Evolutionary conservation across 1,140 invertebrate genomes (phyloP).

Genomic region (Drosophila parvula): DNA sequence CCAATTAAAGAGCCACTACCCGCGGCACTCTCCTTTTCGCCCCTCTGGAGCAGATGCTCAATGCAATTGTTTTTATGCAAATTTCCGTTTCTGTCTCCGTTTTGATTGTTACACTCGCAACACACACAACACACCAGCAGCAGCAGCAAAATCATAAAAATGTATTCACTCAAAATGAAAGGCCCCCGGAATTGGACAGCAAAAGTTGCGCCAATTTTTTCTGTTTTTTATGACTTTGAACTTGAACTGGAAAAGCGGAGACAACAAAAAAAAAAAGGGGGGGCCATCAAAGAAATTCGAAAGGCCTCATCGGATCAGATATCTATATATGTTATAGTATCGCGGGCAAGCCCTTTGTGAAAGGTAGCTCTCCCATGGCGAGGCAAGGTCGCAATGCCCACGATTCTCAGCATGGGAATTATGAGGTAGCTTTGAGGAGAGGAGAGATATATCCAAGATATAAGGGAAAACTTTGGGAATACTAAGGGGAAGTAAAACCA

Average conservation of each 20-base stretch:
- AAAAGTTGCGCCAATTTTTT: slow-evolving; percentile 69
- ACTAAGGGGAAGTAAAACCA: neutral
- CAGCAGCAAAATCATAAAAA: slow-evolving; percentile 28
- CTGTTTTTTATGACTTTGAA: slow-evolving; percentile 75
- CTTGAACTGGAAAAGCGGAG: slow-evolving; percentile 68
- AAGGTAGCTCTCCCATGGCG: slow-evolving; percentile 40
- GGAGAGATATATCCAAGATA: neutral
- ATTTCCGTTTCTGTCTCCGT: slow-evolving; percentile 56
- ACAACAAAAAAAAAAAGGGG: neutral
- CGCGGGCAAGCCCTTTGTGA: slow-evolving; percentile 17
- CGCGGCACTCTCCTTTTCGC: slow-evolving; percentile 17
- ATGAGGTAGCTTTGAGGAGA: neutral
- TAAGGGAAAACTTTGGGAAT: neutral
- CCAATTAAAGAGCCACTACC: slow-evolving; percentile 75
- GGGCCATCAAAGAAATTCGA: slow-evolving; percentile 34
- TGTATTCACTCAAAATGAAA: slow-evolving; percentile 76
- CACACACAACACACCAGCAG: slow-evolving; percentile 4
- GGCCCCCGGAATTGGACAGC: slow-evolving; percentile 37
- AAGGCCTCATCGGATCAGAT: slow-evolving; percentile 20
- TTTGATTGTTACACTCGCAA: slow-evolving; percentile 34
- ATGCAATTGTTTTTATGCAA: slow-evolving; percentile 76
- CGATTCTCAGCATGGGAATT: slow-evolving; percentile 22
- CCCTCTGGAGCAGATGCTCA: slow-evolving; percentile 11
- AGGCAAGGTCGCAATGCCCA: slow-evolving; percentile 17
- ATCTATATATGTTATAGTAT: neutral